Evolutionary conservation across 1,140 invertebrate genomes (phyloP), one percentile per base, ranked within the genome.

Genomic region (Brachionus rotundiformis): DNA sequence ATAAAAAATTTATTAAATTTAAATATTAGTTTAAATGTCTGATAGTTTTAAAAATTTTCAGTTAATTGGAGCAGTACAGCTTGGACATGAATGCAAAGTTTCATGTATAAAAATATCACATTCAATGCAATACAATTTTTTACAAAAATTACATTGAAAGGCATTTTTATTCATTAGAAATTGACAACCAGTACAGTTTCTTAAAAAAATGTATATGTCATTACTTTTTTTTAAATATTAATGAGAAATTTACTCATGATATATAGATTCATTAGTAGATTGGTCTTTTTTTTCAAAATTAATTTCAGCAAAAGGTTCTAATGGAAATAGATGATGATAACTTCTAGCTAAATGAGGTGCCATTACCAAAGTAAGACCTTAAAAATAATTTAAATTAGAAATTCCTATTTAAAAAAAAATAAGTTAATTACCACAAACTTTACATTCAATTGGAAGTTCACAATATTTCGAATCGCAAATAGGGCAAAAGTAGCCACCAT

Each of bases 401-500:
- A n/a, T n/a, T n/a, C n/a, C n/a, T n/a, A n/a, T n/a, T n/a, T n/a
- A n/a, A n/a, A n/a, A n/a, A n/a, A n/a, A n/a, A n/a, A n/a, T 33
- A 65, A 49, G 2, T 44, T 31, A 13, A 13, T 84, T 84, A 89
- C 89, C 94, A 89, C 97, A 99, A 11, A 93, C 92, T 86, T 93
- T 91, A 87, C 97, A 99, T 89, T 98, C 96, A 0, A 95, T 94
- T 0, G 97, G 97, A 83, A 98, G 90, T 87, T 98, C 95, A 89
- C 96, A 99, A 88, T 98, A 98, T 89, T 98, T 97, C 87, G 94
- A 94, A 82, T 92, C 91, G 89, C 97, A 99, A 86, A 98, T 95
- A 25, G 95, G 95, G 87, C 96, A 99, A 84, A 95, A 92, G 86
- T 96, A 98, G 2, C 95, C 96, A 13, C 90, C 91, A 39, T 91